phyloP scores from a whole-genome alignment of 1,140 invertebrate genomes.

The Leptinotarsa undecemlineata region DNA sequence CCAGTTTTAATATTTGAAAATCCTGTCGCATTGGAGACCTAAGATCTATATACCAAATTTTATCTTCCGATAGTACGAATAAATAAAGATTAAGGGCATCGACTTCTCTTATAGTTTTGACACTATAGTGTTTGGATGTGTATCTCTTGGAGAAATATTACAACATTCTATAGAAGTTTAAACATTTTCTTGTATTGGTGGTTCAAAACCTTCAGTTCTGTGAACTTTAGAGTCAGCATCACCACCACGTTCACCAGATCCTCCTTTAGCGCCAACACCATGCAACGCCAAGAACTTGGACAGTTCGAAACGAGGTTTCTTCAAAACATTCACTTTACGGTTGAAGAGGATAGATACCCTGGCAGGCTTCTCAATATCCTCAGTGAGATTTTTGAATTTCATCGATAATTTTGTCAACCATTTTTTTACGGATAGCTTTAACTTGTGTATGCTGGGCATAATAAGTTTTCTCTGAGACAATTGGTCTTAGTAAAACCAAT shows the following conservation, averaged over 20 bases:
- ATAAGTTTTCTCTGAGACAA: slow-evolving; percentile 92
- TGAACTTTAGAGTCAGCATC: slow-evolving; percentile 86
- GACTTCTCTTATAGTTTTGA: too few relatives aligned
- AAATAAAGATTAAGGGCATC: too few relatives aligned
- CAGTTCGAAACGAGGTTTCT: slow-evolving; percentile 97
- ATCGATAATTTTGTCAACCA: slow-evolving; percentile 94
- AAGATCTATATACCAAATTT: too few relatives aligned
- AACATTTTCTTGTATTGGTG: slow-evolving; percentile 93
- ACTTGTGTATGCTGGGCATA: slow-evolving; percentile 98
- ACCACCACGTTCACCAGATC: slow-evolving; percentile 69
- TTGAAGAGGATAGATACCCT: slow-evolving; percentile 97
- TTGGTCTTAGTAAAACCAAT: slow-evolving; percentile 98
- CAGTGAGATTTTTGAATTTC: slow-evolving; percentile 89
- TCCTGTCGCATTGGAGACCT: too few relatives aligned
- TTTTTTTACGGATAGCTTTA: slow-evolving; percentile 66
- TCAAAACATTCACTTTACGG: slow-evolving; percentile 88
- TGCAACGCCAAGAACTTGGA: slow-evolving; percentile 96
- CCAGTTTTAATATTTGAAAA: too few relatives aligned
- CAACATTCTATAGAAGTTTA: slow-evolving; percentile 62
- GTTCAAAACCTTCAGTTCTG: slow-evolving; percentile 95
- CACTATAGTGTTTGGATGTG: too few relatives aligned
- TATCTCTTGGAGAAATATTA: background rate
- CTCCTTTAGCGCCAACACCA: slow-evolving; percentile 77
- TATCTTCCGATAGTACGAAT: too few relatives aligned
- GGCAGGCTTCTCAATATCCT: slow-evolving; percentile 98